Base-by-base conservation (phyloP, 2,797 vertebrate species). In the Mionectes olivaceus region DNA sequence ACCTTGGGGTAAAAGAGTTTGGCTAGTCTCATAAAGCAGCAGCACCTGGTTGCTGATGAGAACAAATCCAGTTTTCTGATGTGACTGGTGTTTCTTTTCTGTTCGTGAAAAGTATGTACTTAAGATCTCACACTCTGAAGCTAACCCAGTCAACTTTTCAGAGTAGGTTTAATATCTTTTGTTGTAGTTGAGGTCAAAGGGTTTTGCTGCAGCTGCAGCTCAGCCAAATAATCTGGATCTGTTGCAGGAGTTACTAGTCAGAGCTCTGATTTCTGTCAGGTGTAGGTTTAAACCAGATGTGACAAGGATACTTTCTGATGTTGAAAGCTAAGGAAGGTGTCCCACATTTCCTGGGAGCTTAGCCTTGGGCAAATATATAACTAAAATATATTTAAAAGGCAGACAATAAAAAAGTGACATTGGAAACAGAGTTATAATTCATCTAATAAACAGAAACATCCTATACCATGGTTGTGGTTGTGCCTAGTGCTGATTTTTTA, bases 261-360 rank as follows among this genome's bases (percentile, higher is more conserved):
- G 89, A 87, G 71, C 80, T 90, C 95, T 97, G 94, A 97, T 90
- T 94, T 95, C 68, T 96, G 93, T 95, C 92, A 95, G 92, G 75
- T 89, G 84, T 76, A 84, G 81, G 94, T 79, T 97, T 78, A 94
- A 92, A 92, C 81, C 92, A 95, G 87, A 94, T 95, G 95, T 96
- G 92, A 90, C 90, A 95, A 61, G 68, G 85, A 81, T 96, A 94
- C 57, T 91, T 90, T 65, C 71, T 95, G 63, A 71, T 95, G 92
- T 92, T 96, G 94, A 97, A 97, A 95, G 81, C 81, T 74, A 53
- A 21, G 25, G 39, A 80, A 89, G 92, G 87, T 92, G 90, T 90
- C 87, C 68, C 83, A 65, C 75, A 89, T 78, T 97, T 97, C 94
- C 95, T 95, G 95, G 96, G 94, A 96, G 90, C 90, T 97, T 96